Base-by-base conservation (phyloP, 2,797 vertebrate species). In the Myotis myotis region DNA sequence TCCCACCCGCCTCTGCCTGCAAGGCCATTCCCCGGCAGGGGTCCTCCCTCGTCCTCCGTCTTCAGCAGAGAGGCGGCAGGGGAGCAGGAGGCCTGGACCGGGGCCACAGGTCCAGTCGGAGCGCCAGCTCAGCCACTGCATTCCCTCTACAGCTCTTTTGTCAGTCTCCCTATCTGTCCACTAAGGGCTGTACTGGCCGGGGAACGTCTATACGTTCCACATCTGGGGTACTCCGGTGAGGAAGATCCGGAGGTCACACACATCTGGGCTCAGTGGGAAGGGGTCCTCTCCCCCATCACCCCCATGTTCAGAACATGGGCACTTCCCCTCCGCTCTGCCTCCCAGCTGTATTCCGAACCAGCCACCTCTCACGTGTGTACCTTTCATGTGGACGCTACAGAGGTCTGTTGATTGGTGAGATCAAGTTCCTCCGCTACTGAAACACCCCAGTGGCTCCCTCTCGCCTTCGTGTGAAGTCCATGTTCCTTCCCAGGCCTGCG, bases 281-380 rank as follows among this genome's bases (percentile, higher is more conserved):
- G 10, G 28, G 28, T n/a, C 74, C 36, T 28, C 22, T 10, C 23
- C 11, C 23, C 17, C 17, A 4, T 2, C 33, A 23, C 11, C 28
- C 81, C 68, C 30, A 76, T 8, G 53, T 38, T 74, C 38, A 57
- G 78, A 83, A 44, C 36, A 2, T 1, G 28, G 8, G 38, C 6
- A 9, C 6, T 82, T 82, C 66, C 44, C 0, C 0, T 41, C 51
- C 20, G 16, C 38, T 68, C 53, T 23, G 2, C 47, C 53, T 87
- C 78, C n/a, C 36, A 7, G 3, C 60, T 49, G 4, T 4, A 13
- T n/a, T 44, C 85, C 23, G 51, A 80, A 23, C 12, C 30, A 47
- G 49, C 10, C 33, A 8, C 36, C n/a, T 75, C 53, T 28, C 49
- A 13, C 6, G 0, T 1, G 11, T 5, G 17, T 3, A 1, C 47